Percentiles rank a stretch among this genome's conserved stretches.
Evolutionary conservation across 2,888 invertebrate genomes (phyloP).

Genomic region (Sericinus montela): DNA sequence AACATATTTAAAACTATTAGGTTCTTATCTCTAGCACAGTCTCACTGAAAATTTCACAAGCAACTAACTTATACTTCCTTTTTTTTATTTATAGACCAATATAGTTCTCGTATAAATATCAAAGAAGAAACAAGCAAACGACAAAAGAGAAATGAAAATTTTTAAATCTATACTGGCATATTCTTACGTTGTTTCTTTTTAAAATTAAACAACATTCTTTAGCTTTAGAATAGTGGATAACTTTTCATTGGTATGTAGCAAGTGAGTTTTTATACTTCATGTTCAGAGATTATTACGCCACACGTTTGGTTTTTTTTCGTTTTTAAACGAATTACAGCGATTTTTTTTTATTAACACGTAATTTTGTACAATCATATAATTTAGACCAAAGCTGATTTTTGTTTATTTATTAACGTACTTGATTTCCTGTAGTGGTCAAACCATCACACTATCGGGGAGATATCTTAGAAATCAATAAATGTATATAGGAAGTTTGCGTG

Average conservation of each 20-base stretch:
- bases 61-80: too few species aligned
- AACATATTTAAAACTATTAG: not conserved
- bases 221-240: slow-evolving; percentile 4
- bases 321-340: not conserved
- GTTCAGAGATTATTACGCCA: too few species aligned
- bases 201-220: slow-evolving; percentile 6
- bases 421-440: slow-evolving; percentile 11
- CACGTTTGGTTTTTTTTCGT: slow-evolving; percentile 16
- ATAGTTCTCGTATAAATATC: too few species aligned
- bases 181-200: not conserved
- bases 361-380: slow-evolving; percentile 34
- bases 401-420: slow-evolving; percentile 43
- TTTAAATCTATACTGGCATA: too few species aligned
- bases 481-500: slow-evolving; percentile 40
- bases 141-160: too few species aligned
- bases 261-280: too few species aligned
- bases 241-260: too few species aligned
- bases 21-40: not conserved
- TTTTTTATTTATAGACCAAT: too few species aligned
- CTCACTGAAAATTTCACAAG: too few species aligned
- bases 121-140: too few species aligned
- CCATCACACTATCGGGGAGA: slow-evolving; percentile 1
- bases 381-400: slow-evolving; percentile 65
- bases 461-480: slow-evolving; percentile 28
- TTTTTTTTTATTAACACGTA: slow-evolving; percentile 36